Base-by-base conservation (phyloP, 2,797 vertebrate genomes). In the Uromys caudimaculatus region DNA sequence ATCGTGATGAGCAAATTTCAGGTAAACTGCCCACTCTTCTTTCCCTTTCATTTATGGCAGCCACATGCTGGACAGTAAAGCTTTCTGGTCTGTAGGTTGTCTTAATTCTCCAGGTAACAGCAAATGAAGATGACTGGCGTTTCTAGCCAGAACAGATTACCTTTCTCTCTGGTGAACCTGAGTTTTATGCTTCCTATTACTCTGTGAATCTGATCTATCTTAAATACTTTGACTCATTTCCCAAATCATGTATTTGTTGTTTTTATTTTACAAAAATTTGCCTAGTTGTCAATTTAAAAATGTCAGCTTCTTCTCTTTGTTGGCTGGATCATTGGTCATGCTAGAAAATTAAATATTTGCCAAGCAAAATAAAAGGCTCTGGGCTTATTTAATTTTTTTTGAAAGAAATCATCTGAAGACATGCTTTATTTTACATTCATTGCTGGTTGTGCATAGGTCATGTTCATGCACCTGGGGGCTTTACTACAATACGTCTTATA, bases 11-110 rank as follows among this genome's bases (percentile, higher is more conserved):
- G 47, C 67, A 29, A 93, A 69, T 87, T 84, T 89, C 77, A 93
- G 56, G 41, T 93, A 97, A 96, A 93, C 76, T 93, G 60, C 81
- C 14, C 85, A 87, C 76, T 96, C 96, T 92, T 90, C 75, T 92
- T 93, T 83, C 41, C 47, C 90, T 89, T 95, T 96, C 54, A 93
- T 19, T 69, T 24, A 79, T 67, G 89, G 50, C 64, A 84, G n/a
- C 76, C 24, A 44, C 60, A 71, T 32, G 75, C 35, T 90, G 93
- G 32, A 41, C 92, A 78, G 41, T 79, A 90, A 93, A 94, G 87
- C 75, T 91, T 81, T 79, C 75, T 92, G 35, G 64, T 90, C 79
- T 78, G n/a, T 17, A 11, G 35, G 73, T 83, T 92, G 52, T 83
- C 44, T 78, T 86, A 86, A 19, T 14, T 94, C 75, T 88, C 85